These are phyloP conservation scores for Lophotriccus pileatus DNA, from an alignment of 2,797 vertebrate species.

Conservation along the genomic window DNA sequence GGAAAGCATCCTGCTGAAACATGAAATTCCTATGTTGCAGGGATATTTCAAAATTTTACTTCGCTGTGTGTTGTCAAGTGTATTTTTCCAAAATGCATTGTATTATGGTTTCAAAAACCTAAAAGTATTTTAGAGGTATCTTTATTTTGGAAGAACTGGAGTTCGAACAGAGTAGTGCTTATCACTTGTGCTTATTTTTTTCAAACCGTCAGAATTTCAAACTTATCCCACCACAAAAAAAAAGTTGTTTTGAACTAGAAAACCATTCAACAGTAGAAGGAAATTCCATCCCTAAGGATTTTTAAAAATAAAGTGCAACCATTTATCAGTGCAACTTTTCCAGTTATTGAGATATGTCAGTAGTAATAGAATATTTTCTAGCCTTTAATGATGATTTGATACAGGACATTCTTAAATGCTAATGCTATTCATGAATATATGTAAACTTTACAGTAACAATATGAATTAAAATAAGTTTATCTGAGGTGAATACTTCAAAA, in stretches of 20 bases:
- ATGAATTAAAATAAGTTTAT: not conserved
- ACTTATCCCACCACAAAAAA: not conserved
- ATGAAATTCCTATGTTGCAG: not conserved
- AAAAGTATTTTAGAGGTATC: not conserved
- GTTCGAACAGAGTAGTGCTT: not conserved
- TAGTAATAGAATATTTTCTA: not conserved
- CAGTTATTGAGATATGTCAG: not conserved
- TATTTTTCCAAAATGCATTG: not conserved
- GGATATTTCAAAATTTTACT: not conserved
- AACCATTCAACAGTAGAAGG: not conserved
- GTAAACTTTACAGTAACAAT: not conserved
- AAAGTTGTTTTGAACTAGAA: not conserved
- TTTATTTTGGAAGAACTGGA: not conserved
- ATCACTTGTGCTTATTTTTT: not conserved
- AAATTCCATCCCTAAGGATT: not conserved
- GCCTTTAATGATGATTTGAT: not conserved
- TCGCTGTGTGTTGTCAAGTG: not conserved
- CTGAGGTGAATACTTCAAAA: not conserved
- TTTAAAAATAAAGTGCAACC: not conserved
- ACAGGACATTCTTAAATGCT: not conserved
- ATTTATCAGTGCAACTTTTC: not conserved
- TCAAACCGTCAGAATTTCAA: not conserved
- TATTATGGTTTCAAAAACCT: not conserved
- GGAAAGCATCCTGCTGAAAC: not conserved
- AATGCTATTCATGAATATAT: not conserved